Percentiles rank a stretch among this genome's conserved stretches.
These are phyloP conservation scores for Abrostola tripartita DNA, from an alignment of 2,888 invertebrate genomes.

Conservation along the genomic window DNA sequence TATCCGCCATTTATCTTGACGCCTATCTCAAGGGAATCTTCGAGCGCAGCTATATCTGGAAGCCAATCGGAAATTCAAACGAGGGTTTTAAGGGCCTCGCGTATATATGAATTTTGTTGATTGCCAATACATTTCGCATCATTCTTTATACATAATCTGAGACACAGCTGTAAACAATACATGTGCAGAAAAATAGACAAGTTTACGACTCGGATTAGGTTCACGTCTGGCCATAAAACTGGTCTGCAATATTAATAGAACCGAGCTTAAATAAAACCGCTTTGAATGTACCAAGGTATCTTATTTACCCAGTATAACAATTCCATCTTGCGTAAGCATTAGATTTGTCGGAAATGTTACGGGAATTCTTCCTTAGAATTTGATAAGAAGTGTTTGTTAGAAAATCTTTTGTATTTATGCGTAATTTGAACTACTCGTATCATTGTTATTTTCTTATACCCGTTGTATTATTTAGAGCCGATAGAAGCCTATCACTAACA, in stretches of 20 bases:
- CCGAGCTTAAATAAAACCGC: constrained; percentile 24
- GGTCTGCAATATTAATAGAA: constrained; percentile 31
- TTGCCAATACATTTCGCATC: neutral
- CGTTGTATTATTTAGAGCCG: too few relatives aligned
- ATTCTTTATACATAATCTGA: neutral
- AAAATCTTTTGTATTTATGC: neutral
- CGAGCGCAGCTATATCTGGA: constrained; percentile 18
- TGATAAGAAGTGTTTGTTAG: neutral
- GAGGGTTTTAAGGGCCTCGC: constrained; percentile 21
- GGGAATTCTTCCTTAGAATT: neutral
- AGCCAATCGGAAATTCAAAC: constrained; percentile 27
- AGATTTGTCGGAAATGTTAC: constrained; percentile 3
- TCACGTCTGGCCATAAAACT: constrained; percentile 38
- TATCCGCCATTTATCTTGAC: constrained; percentile 38
- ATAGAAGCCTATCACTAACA: too few relatives aligned
- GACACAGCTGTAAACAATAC: constrained; percentile 3
- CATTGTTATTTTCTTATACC: too few relatives aligned
- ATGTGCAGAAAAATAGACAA: constrained; percentile 13
- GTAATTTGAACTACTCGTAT: neutral
- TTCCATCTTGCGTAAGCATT: neutral
- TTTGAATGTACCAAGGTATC: constrained; percentile 11
- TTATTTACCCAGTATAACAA: constrained; percentile 5
- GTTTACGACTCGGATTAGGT: constrained; percentile 35
- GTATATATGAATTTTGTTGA: constrained; percentile 6
- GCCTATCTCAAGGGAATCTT: constrained; percentile 27